phyloP scores from a whole-genome alignment of 1,140 invertebrate genomes.

The Vanessa tameamea region DNA sequence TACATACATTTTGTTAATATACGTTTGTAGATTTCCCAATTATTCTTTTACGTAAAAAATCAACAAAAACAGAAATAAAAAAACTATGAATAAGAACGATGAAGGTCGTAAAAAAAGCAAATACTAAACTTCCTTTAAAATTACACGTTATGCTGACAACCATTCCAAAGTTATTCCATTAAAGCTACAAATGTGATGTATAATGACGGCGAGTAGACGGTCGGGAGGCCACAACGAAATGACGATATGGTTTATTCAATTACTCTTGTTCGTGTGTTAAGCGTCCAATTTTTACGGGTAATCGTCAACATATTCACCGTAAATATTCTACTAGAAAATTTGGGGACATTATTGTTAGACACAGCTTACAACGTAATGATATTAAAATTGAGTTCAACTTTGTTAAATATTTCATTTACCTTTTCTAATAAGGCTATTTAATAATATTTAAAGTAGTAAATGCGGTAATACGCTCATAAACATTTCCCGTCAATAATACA shows the following conservation, averaged over 20 bases:
- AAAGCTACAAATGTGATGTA: conserved; percentile 19
- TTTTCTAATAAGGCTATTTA: too few relatives aligned
- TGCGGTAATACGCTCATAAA: not conserved
- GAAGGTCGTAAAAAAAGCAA: not conserved
- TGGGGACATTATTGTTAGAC: conserved; percentile 9
- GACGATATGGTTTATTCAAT: conserved; percentile 46
- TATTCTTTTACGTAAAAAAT: not conserved
- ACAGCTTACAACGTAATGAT: not conserved
- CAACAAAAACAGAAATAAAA: not conserved
- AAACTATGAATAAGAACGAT: not conserved
- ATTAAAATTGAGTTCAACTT: not conserved
- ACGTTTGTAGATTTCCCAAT: not conserved
- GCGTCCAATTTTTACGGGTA: conserved; percentile 25
- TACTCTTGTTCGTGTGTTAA: conserved; percentile 20
- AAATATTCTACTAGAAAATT: conserved; percentile 13
- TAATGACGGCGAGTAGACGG: conserved; percentile 23
- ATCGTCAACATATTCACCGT: conserved; percentile 17
- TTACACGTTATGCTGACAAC: conserved; percentile 15
- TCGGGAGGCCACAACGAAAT: conserved; percentile 26
- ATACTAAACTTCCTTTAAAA: conserved; percentile 12
- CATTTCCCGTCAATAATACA: conserved; percentile 18
- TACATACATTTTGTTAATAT: not conserved
- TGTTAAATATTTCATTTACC: not conserved
- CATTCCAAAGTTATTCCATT: conserved; percentile 21
- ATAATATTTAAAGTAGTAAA: too few relatives aligned